Percentiles rank a stretch among this genome's conserved stretches.
These are phyloP conservation scores for Nerophis lumbriciformis DNA, from an alignment of 2,113 vertebrate species.

Conservation along the genomic window DNA sequence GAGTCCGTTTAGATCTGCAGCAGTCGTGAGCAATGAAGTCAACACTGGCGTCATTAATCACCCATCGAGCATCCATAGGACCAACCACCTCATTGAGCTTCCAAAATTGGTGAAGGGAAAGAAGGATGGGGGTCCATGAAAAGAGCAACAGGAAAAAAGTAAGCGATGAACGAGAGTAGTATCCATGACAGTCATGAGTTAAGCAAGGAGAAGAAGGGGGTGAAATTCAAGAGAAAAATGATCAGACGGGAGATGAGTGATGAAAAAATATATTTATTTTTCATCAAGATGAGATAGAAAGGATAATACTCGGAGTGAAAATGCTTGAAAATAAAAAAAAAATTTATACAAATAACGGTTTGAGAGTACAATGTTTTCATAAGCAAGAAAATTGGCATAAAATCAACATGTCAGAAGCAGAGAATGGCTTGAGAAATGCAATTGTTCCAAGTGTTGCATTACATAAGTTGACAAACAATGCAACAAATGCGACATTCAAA, in stretches of 20 bases:
- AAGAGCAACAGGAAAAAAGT: constrained; percentile 10
- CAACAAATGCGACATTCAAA: neutral
- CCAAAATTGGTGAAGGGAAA: constrained; percentile 6
- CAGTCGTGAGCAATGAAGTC: constrained; percentile 49
- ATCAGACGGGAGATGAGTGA: neutral
- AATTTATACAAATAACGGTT: neutral
- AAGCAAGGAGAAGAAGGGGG: constrained; percentile 1
- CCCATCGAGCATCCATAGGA: constrained; percentile 8
- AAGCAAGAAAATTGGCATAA: neutral
- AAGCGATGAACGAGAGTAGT: constrained; percentile 19
- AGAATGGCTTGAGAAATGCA: neutral
- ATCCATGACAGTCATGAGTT: constrained; percentile 9
- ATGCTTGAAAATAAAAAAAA: constrained; percentile 1
- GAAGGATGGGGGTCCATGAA: neutral
- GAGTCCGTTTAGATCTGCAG: constrained; percentile 45
- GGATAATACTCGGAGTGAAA: neutral
- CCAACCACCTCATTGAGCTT: neutral
- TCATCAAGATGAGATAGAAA: neutral
- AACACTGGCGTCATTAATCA: constrained; percentile 51
- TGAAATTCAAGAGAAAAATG: neutral
- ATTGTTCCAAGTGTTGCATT: neutral
- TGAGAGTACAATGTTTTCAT: too few relatives aligned
- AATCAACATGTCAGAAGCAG: neutral
- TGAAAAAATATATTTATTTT: neutral
- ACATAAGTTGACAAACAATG: neutral